These are phyloP conservation scores for Sceloporus undulatus DNA, from an alignment of 2,113 vertebrate genomes.

Conservation along the genomic window DNA sequence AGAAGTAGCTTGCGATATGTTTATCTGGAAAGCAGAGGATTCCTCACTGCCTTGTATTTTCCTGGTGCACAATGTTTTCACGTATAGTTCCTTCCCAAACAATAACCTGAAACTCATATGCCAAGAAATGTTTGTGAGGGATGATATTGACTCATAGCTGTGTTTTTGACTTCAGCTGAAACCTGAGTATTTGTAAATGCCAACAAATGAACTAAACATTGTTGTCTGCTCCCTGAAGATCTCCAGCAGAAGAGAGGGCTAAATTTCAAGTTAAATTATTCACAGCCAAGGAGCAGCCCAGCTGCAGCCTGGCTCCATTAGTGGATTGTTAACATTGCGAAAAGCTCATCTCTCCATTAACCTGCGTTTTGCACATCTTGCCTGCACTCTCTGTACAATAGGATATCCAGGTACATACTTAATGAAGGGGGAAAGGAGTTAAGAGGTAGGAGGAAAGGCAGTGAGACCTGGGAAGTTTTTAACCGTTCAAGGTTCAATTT, in stretches of 20 bases:
- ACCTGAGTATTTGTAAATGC: not conserved
- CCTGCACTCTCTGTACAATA: not conserved
- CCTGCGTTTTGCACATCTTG: not conserved
- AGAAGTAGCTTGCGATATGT: not conserved
- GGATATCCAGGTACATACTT: not conserved
- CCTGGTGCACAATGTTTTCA: not conserved
- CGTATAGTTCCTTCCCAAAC: not conserved
- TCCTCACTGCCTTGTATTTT: not conserved
- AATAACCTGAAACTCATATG: not conserved
- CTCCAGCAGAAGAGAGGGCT: conserved; percentile 4
- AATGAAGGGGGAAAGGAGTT: not conserved
- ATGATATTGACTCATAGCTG: not conserved
- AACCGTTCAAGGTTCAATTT: not conserved
- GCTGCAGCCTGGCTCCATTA: conserved; percentile 25
- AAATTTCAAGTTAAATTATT: conserved; percentile 37
- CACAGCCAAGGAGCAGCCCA: conserved; percentile 19
- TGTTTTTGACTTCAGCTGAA: not conserved
- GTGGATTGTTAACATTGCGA: conserved; percentile 13
- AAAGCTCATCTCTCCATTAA: not conserved
- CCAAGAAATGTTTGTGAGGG: not conserved
- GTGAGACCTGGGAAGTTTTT: not conserved
- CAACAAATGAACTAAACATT: conserved; percentile 2
- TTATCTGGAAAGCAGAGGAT: not conserved
- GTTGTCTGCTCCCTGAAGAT: not conserved
- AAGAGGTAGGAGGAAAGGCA: not conserved